These are phyloP conservation scores for Cydia pomonella DNA, from an alignment of 1,140 invertebrate genomes.

Conservation along the genomic window DNA sequence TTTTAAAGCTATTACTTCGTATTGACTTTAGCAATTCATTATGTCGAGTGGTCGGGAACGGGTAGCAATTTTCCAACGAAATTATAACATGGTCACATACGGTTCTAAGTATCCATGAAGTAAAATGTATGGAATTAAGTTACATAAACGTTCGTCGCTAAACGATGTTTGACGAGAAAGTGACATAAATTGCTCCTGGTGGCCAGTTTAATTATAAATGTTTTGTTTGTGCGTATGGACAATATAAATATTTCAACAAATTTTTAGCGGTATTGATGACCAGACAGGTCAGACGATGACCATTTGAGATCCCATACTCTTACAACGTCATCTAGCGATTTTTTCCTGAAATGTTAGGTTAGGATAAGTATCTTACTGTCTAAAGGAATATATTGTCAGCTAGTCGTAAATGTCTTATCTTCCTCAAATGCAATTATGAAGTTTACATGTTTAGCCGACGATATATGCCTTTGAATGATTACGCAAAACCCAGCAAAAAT, in stretches of 20 bases:
- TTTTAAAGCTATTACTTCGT: too few relatives aligned
- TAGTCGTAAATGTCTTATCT: not conserved
- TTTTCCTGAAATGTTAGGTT: too few relatives aligned
- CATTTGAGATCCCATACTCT: too few relatives aligned
- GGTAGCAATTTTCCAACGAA: constrained; percentile 13
- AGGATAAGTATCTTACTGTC: too few relatives aligned
- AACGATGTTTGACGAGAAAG: not conserved
- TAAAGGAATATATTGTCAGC: not conserved
- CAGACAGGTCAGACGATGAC: too few relatives aligned
- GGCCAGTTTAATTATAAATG: not conserved
- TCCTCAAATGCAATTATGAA: not conserved
- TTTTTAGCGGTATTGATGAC: too few relatives aligned
- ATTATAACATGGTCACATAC: constrained; percentile 1
- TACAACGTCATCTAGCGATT: too few relatives aligned
- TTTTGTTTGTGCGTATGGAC: not conserved
- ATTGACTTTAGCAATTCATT: not conserved
- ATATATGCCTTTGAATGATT: not conserved
- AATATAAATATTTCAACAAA: too few relatives aligned
- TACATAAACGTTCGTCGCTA: not conserved
- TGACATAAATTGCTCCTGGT: not conserved
- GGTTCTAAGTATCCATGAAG: not conserved
- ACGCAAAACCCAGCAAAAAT: constrained; percentile 43
- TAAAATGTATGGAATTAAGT: constrained; percentile 9
- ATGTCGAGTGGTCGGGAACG: not conserved
- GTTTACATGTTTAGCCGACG: not conserved